Base-by-base conservation (phyloP, 2,113 vertebrate species). In the Bucco capensis region DNA sequence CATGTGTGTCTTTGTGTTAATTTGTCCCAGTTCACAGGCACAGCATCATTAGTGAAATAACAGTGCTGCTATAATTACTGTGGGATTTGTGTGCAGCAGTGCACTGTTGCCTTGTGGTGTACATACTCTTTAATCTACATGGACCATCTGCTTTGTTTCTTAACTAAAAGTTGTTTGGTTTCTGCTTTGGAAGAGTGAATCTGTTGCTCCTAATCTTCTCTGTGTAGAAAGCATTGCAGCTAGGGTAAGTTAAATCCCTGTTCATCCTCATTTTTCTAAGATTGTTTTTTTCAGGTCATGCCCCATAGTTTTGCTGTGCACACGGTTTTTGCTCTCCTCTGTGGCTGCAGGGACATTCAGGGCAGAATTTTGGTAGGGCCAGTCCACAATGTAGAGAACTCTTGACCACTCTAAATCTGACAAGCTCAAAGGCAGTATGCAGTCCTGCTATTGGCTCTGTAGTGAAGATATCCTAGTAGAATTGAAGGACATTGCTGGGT, bases 71-170 rank as follows among this genome's bases (percentile, higher is more conserved):
- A 77, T 96, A 97, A 97, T 96, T 96, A 96, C 93, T 95, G 94
- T 95, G 95, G 96, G 94, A 94, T 96, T 96, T 97, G 93, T 58
- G 89, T 33, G 3, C 92, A 91, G 95, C 69, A 21, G 84, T 60
- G 76, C 58, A 75, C 88, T 90, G 30, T 84, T 94, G 95, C 94
- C n/a, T 75, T 17, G 74, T 38, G 13, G 64, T 74, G 66, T 82
- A 89, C 91, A 92, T 89, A 23, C 84, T 51, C 95, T 97, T 96
- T 96, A 90, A 97, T 97, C 90, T 96, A 25, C 74, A 13, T 27
- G 47, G 84, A 72, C 95, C 97, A 97, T 97, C 97, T 97, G 96
- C 90, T 95, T 93, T 61, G 5, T 89, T 95, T 86, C 89, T 96
- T 96, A 96, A 96, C 93, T 97, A 96, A 93, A 89, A 95, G 87